Evolutionary conservation across 2,113 vertebrate genomes (phyloP), one percentile per base, ranked within the genome.

Genomic region (Dolichotis patagonum): DNA sequence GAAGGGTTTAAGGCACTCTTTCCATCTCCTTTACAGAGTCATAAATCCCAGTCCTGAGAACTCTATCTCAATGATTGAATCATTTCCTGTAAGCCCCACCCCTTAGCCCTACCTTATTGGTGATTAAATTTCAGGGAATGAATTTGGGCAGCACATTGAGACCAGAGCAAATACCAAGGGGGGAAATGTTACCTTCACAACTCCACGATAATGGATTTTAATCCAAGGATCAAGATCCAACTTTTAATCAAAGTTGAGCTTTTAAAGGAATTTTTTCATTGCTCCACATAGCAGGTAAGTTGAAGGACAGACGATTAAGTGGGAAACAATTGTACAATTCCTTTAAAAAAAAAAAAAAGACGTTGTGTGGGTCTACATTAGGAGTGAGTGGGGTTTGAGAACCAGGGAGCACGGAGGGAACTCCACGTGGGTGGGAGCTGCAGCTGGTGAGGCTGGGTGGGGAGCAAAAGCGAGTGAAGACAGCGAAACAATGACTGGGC

Each of bases 401-500:
- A 46, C 22, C 8, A 35, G 80, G 35, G 12, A 16, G 22, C 38
- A 26, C 28, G 9, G 5, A 35, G 63, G 58, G 56, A 49, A 5
- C 19, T 26, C 7, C 22, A 24, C 30, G 9, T 3, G 22, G 67
- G 7, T 4, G 20, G 38, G 24, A 62, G 32, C 49, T 4, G 0
- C 0, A 54, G 11, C 28, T 14, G 11, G 0, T 0, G 41, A n/a
- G 52, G 41, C 78, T 30, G 38, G 16, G 81, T 13, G 0, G 12
- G 16, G 3, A 38, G 8, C 30, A 17, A 14, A 17, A 16, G 14
- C 75, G 20, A 46, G 20, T 35, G 20, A 20, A 5, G 67, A 2
- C 0, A 0, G 52, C 46, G 8, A 32, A 10, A 2, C 0, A 1
- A 5, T 0, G 19, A 22, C 11, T 1, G 12, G 13, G n/a, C 30